Evolutionary conservation across 2,113 vertebrate species (phyloP), one percentile per base, ranked within the genome.

Genomic region (Tapirus terrestris): DNA sequence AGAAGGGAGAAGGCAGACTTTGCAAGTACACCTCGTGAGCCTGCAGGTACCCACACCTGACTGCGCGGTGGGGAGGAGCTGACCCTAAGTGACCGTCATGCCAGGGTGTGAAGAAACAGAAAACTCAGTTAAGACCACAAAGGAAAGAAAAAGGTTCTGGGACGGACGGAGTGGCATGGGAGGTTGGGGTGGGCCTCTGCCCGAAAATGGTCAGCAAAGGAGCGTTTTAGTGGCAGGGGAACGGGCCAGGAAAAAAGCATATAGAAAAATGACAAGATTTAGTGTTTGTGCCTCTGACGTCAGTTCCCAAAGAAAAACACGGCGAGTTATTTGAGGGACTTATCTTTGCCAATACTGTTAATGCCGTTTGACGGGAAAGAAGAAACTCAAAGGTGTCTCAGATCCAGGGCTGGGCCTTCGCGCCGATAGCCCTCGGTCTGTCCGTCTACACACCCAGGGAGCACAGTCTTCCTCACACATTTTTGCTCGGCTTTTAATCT

Each of bases 241-340:
- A 60, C 13, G 67, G 73, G 77, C 94, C 53, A 56, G 85, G 85
- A 65, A 75, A 73, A 23, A 96, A 67, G 39, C 16, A 61, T 29
- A 51, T 6, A 17, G 79, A 72, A 95, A 89, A 91, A 93, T 81
- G 63, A 39, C 80, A 43, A n/a, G 53, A 76, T 58, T 96, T 94
- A 97, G 94, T 90, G 91, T 97, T 94, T 93, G 96, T 97, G 97
- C 97, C 98, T 98, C 97, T 90, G 97, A 97, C 89, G 90, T 97
- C 73, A 96, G 93, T 97, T 95, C 79, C 93, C 89, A 97, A 96
- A 96, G 84, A 91, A 92, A 89, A 89, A 56, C 56, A 72, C 8
- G 48, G 91, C 92, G 96, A 97, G 73, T 97, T 96, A 76, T 94
- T 84, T 58, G 92, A 53, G 33, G 92, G 96, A 65, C 84, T 89